Evolutionary conservation across 2,888 invertebrate genomes (phyloP), one percentile per base, ranked within the genome.

Genomic region (Eugnorisma glareosa): DNA sequence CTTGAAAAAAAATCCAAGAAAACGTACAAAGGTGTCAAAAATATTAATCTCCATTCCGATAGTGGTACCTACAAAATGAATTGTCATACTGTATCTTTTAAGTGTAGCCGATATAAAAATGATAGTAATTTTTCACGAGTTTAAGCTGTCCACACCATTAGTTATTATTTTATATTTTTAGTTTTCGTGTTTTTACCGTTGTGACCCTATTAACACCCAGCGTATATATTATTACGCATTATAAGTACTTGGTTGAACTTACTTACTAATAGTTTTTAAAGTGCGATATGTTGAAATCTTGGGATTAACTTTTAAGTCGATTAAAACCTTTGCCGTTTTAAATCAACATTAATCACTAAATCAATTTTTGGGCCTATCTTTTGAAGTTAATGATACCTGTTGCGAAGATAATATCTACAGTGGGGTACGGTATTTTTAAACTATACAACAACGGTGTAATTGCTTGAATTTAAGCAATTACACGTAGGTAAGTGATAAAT

Each of bases 111-210:
- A 84, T 82, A 70, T 86, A 88, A 81, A 87, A 88, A 87, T 87
- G 68, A 76, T 75, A 40, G 74, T 68, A 81, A 88, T 88, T 82
- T 81, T 67, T 88, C 87, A 88, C 51, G 61, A 73, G 68, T 82
- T 74, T 88, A 88, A 88, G 89, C 89, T 87, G 89, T 88, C 87
- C 72, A 15, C 88, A 48, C 89, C 84, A 88, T 88, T 84, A 79
- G 67, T 88, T 87, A 88, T 82, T 83, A 87, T 87, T 88, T 88
- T 81, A 85, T 83, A 82, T 84, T 86, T 87, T 80, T 80, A 69
- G 73, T 75, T 79, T 70, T 75, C 76, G 69, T 82, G 80, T 85
- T 77, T 87, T 88, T 88, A 88, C 89, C 88, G 89, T 84, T 84
- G 79, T 81, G 87, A 88, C 87, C 89, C 81, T 78, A 88, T 88